Percentiles rank a stretch among this genome's conserved stretches.
phyloP scores from a whole-genome alignment of 2,888 invertebrate genomes.

The Cordilura impudica region DNA sequence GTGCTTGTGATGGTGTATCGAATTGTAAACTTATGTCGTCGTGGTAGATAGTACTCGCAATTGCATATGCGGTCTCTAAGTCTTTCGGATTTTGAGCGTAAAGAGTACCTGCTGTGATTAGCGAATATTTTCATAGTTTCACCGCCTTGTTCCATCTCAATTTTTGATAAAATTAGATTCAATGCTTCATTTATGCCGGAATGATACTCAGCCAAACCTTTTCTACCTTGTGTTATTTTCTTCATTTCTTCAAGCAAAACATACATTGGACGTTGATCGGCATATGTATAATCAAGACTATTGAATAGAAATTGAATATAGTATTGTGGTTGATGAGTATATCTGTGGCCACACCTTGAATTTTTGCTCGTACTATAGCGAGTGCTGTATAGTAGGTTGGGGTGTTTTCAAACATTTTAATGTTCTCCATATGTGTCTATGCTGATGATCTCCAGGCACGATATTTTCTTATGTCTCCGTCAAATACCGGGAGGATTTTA shows the following conservation, averaged over 20 bases:
- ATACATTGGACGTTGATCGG: conserved; percentile 33
- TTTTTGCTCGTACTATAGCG: conserved; percentile 9
- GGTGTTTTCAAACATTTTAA: conserved; percentile 1
- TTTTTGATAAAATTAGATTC: too few species aligned
- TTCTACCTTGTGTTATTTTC: conserved; percentile 25
- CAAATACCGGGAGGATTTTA: conserved; percentile 25
- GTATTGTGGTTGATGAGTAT: conserved; percentile 24
- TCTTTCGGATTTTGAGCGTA: conserved; percentile 20
- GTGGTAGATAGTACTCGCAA: conserved; percentile 30
- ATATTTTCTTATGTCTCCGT: conserved; percentile 12
- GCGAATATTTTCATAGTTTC: neutral
- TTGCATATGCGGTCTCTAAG: conserved; percentile 25
- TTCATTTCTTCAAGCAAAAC: conserved; percentile 35
- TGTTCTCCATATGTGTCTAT: too few species aligned
- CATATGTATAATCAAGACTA: conserved; percentile 35
- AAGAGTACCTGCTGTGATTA: neutral
- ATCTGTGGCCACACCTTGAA: conserved; percentile 8
- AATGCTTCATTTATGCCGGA: too few species aligned
- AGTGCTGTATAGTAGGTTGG: conserved; percentile 34
- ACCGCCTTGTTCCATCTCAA: too few species aligned
- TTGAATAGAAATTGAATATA: conserved; percentile 37
- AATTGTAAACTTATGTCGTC: conserved; percentile 31
- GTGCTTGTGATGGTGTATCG: neutral
- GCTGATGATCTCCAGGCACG: conserved; percentile 12
- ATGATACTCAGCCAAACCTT: too few species aligned